Conservation (phyloP, 1,140 invertebrate species). For the Augochlora pura region DNA sequence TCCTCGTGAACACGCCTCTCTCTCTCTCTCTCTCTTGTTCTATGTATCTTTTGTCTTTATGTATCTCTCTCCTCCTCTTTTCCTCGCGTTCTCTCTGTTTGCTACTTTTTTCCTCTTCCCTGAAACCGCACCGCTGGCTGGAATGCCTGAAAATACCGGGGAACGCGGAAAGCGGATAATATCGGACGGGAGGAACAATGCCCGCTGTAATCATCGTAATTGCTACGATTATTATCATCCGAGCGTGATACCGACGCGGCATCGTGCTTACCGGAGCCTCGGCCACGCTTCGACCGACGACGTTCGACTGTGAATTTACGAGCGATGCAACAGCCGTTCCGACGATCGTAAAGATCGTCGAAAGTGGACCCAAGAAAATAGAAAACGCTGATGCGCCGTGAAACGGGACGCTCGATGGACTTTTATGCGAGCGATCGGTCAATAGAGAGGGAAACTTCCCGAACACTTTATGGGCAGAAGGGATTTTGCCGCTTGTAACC, state of each 20-base stretch:
- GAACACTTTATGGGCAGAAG: neutral
- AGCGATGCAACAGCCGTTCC: too few species aligned
- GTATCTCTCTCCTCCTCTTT: neutral
- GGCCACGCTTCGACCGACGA: neutral
- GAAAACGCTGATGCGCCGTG: neutral
- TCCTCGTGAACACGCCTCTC: neutral
- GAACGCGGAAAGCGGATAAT: slow-evolving; percentile 39
- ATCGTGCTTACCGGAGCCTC: neutral
- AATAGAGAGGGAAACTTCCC: neutral
- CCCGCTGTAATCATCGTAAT: slow-evolving; percentile 54
- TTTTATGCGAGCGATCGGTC: neutral
- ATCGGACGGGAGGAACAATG: slow-evolving; percentile 34
- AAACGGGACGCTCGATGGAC: neutral
- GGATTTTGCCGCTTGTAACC: neutral
- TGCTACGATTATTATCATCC: slow-evolving; percentile 47
- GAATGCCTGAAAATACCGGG: slow-evolving; percentile 12
- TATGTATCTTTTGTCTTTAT: slow-evolving; percentile 1
- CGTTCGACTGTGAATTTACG: neutral
- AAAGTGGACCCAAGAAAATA: too few species aligned
- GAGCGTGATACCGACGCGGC: slow-evolving; percentile 7
- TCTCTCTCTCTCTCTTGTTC: neutral
- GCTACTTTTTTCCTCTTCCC: neutral
- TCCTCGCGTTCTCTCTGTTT: too few species aligned
- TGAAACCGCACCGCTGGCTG: neutral
- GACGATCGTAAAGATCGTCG: neutral